Base-by-base conservation (phyloP, 2,888 invertebrate species). In the Argyresthia albistria region DNA sequence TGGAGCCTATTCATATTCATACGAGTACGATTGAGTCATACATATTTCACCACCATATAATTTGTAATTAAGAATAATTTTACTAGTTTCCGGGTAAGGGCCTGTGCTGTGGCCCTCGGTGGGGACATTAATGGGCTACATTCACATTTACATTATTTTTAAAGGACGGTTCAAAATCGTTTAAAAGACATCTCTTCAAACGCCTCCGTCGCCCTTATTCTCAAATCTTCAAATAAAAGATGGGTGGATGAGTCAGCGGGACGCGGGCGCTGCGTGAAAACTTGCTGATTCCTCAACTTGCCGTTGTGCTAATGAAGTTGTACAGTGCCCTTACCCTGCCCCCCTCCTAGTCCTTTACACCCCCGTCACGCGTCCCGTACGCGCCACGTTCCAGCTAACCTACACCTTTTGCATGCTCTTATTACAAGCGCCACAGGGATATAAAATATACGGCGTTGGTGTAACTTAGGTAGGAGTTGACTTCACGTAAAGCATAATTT, bases 221-320 rank as follows among this genome's bases (percentile, higher is more conserved):
- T 15, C 14, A 6, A 86, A 80, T 79, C 78, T 72, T 70, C 74
- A 77, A 80, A 81, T 82, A 82, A 80, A 80, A 82, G 80, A 81
- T 82, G 68, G 69, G 73, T 65, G 35, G 76, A 63, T 61, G 65
- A 75, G 74, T 80, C 77, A 75, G 75, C 82, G 68, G 64, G 15
- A 47, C 14, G 36, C 47, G 43, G 12, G 60, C 59, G 59, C 54
- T 25, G 25, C 25, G 25, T 25, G 25, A 6, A 25, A 59, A 62
- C 63, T 59, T 72, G 76, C 76, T 74, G 76, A 76, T 68, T 69
- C 63, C 51, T 53, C 60, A 58, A 63, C 50, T 43, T 50, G 37
- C 48, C 39, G 66, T 61, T 60, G 76, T 77, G 77, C 66, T 76
- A 80, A 80, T 79, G 76, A 73, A 70, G 69, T 68, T 66, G 65